These are phyloP conservation scores for Dipodomys stephensi DNA, from an alignment of 2,113 vertebrate genomes.

Conservation along the genomic window DNA sequence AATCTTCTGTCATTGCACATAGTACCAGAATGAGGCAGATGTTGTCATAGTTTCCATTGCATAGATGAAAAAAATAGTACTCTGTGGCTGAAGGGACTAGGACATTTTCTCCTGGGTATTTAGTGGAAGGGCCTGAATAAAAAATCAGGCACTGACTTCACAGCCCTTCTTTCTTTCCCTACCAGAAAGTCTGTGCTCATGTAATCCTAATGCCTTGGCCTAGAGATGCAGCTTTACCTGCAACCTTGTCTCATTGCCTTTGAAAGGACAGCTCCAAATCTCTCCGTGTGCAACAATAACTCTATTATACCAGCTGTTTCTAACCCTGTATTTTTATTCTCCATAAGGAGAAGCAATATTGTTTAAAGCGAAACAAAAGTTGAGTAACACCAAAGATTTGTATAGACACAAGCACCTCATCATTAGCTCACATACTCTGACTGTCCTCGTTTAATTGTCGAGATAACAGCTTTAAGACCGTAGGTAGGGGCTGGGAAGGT, in stretches of 20 bases:
- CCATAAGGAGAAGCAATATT: neutral
- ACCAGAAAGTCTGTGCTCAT: neutral
- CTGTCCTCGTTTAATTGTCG: conserved; percentile 9
- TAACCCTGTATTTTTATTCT: neutral
- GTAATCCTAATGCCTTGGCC: neutral
- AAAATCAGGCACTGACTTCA: neutral
- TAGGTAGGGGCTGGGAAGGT: too few relatives aligned
- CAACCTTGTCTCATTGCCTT: neutral
- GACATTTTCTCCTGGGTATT: neutral
- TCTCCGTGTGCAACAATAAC: neutral
- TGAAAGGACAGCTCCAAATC: accelerated
- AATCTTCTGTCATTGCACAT: neutral
- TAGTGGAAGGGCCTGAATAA: neutral
- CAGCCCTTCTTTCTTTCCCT: neutral
- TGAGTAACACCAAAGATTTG: neutral
- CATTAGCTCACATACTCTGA: neutral
- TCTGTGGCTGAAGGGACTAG: neutral
- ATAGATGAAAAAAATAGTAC: neutral
- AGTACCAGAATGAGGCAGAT: neutral
- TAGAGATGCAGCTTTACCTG: neutral
- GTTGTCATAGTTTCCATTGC: neutral
- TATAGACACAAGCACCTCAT: neutral
- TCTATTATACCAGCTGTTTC: neutral
- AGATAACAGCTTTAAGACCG: conserved; percentile 21
- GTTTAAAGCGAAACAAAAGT: neutral